A percentile compares a stretch with the other conserved stretches of the same genome.
phyloP scores from a whole-genome alignment of 1,140 invertebrate species.

The Apolygus lucorum region DNA sequence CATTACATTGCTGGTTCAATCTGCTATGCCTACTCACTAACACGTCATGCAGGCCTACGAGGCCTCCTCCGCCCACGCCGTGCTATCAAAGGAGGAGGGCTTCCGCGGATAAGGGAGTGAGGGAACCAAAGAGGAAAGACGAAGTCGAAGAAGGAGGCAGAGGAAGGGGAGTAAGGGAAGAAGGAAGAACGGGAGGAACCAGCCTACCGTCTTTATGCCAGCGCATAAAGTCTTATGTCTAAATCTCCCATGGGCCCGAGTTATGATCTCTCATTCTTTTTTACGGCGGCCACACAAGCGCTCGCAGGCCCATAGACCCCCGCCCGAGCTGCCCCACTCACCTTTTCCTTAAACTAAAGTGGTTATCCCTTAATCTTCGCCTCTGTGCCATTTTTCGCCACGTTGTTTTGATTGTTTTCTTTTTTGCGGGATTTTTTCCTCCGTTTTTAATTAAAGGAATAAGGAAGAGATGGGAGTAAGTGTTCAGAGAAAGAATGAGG shows the following conservation, averaged over 20 bases:
- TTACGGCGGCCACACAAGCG: conserved; percentile 20
- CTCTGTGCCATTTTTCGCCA: background rate
- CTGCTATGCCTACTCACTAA: too few relatives aligned
- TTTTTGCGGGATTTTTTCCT: background rate
- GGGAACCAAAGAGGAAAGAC: background rate
- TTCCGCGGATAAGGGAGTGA: conserved; percentile 4
- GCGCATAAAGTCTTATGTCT: conserved; percentile 23
- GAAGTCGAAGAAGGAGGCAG: background rate
- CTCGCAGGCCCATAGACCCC: background rate
- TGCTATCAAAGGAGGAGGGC: too few relatives aligned
- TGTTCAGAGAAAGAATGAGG: too few relatives aligned
- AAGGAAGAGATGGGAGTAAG: background rate
- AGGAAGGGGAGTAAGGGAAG: background rate
- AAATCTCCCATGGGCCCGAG: conserved; percentile 21
- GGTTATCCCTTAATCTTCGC: background rate
- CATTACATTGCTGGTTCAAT: too few relatives aligned
- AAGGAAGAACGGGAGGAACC: background rate
- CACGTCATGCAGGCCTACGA: too few relatives aligned
- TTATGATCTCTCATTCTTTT: conserved; percentile 23
- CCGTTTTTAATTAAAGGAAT: background rate
- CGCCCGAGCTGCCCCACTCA: too few relatives aligned
- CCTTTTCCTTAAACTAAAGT: background rate
- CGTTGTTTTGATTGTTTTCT: background rate
- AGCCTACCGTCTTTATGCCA: conserved; percentile 22
- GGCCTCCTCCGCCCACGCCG: too few relatives aligned